These are phyloP conservation scores for Ceryle rudis DNA, from an alignment of 2,797 vertebrate genomes.

Conservation along the genomic window DNA sequence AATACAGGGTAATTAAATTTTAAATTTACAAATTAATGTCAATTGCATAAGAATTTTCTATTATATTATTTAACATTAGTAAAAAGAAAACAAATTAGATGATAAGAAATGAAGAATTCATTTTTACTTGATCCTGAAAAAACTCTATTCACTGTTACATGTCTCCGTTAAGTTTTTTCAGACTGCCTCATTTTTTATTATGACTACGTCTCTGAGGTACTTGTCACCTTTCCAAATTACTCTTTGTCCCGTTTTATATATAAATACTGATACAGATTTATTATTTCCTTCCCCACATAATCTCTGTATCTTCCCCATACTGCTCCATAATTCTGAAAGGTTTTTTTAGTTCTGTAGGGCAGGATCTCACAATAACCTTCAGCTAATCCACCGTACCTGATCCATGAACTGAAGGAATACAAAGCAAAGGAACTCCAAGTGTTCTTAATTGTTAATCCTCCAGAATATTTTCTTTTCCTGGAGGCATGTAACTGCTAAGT, in stretches of 20 bases:
- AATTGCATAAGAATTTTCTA: not conserved
- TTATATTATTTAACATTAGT: not conserved
- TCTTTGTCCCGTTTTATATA: not conserved
- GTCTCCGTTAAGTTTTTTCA: not conserved
- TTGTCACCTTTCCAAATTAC: not conserved
- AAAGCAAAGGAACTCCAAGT: not conserved
- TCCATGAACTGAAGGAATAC: not conserved
- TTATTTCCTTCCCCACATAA: not conserved
- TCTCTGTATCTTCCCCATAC: not conserved
- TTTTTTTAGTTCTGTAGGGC: not conserved
- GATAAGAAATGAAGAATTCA: not conserved
- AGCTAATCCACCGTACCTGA: not conserved
- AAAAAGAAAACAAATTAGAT: not conserved
- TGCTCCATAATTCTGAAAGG: not conserved
- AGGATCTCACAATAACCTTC: not conserved
- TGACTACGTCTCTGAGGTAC: not conserved
- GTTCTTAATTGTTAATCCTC: not conserved
- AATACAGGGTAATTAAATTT: not conserved
- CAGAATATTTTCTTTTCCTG: not conserved
- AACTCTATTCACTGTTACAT: not conserved
- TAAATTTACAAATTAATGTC: not conserved
- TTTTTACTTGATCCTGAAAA: not conserved
- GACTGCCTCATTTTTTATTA: not conserved
- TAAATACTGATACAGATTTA: not conserved
- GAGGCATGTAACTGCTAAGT: not conserved